Evolutionary conservation across 2,797 vertebrate species (phyloP).

Genomic region (Spinus pinus): DNA sequence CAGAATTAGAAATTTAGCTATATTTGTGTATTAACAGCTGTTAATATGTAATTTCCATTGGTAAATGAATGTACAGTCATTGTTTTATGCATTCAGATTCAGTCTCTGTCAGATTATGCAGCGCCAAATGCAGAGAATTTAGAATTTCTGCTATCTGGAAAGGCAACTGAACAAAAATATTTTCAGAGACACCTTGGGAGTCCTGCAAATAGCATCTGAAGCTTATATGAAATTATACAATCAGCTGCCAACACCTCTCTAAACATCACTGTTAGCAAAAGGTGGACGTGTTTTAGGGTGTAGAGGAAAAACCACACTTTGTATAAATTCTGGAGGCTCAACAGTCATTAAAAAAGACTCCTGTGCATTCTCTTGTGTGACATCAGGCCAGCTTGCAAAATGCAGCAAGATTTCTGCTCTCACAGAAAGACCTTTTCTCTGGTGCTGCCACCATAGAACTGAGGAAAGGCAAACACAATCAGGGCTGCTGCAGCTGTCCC

Average conservation of each 20-base stretch:
- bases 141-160: neutral
- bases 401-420: neutral
- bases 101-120: neutral
- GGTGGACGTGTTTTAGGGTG: neutral
- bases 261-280: neutral
- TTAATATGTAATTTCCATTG: neutral
- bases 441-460: neutral
- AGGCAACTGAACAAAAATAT: neutral
- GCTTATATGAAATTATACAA: neutral
- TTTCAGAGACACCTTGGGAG: neutral
- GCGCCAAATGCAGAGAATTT: neutral
- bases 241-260: neutral
- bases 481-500: neutral
- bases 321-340: neutral
- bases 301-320: neutral
- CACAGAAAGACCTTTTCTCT: neutral
- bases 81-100: neutral
- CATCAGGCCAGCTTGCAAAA: neutral
- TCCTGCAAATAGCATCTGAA: neutral
- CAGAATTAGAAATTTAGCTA: neutral
- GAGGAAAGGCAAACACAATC: neutral
- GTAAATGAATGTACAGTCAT: neutral
- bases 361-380: neutral
- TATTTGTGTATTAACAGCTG: neutral
- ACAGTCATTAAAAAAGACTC: neutral